Evolutionary conservation across 2,888 invertebrate genomes (phyloP).

Genomic region (Drosophila infuscata): DNA sequence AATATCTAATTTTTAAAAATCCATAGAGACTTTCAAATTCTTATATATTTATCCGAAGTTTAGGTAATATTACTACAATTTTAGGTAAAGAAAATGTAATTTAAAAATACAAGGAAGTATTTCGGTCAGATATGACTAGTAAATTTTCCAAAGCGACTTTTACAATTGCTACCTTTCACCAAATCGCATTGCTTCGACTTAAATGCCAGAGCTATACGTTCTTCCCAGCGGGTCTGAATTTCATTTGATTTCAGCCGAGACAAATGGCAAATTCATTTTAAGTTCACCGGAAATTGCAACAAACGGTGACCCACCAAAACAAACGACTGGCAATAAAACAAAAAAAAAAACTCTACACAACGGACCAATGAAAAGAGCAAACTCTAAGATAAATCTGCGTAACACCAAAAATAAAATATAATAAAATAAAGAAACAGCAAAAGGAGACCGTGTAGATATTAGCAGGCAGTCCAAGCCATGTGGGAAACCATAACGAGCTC

Average conservation of each 20-base stretch:
- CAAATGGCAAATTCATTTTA: constrained; percentile 37
- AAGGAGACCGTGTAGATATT: constrained; percentile 48
- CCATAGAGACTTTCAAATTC: not conserved
- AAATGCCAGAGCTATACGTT: constrained; percentile 42
- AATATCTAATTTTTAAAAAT: not conserved
- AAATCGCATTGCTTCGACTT: constrained; percentile 4
- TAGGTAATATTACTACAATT: not conserved
- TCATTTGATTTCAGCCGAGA: constrained; percentile 37
- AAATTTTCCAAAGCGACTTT: not conserved
- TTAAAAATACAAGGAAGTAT: not conserved
- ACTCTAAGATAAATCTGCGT: constrained; percentile 54
- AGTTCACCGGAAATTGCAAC: constrained; percentile 50
- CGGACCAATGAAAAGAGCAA: constrained; percentile 54
- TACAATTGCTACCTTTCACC: not conserved
- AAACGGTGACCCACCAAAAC: constrained; percentile 31
- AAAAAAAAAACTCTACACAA: constrained; percentile 28
- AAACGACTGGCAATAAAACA: constrained; percentile 29
- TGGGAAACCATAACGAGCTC: constrained; percentile 73
- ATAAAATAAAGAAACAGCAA: constrained; percentile 30
- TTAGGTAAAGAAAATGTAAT: not conserved
- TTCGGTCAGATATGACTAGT: not conserved
- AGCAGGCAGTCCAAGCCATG: constrained; percentile 36
- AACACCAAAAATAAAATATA: constrained; percentile 48
- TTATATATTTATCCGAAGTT: not conserved
- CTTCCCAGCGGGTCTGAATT: constrained; percentile 2